A percentile compares a stretch with the other conserved stretches of the same genome.
phyloP scores from a whole-genome alignment of 2,888 invertebrate genomes.

The Horisme vitalbata region DNA sequence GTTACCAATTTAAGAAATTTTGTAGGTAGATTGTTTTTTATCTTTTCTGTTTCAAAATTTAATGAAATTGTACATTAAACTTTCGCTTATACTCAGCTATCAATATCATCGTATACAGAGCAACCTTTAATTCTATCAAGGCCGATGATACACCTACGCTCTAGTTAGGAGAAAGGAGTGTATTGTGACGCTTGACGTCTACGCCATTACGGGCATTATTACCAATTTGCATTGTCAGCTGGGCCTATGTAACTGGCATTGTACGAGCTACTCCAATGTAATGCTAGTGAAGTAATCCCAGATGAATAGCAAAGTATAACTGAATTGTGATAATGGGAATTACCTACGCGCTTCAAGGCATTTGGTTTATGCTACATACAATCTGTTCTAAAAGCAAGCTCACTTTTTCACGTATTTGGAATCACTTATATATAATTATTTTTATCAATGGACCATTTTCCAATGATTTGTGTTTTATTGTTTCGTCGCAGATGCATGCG shows the following conservation, averaged over 20 bases:
- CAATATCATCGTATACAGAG: slow-evolving; percentile 16
- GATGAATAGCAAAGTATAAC: slow-evolving; percentile 14
- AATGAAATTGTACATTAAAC: not conserved
- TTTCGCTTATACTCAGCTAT: slow-evolving; percentile 5
- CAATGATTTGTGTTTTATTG: too few species aligned
- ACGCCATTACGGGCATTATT: slow-evolving; percentile 54
- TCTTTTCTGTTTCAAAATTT: too few species aligned
- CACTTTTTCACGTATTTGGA: too few species aligned
- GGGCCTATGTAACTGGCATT: slow-evolving; percentile 33
- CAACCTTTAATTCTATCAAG: slow-evolving; percentile 28
- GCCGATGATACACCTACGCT: slow-evolving; percentile 65
- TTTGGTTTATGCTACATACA: too few species aligned
- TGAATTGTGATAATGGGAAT: not conserved
- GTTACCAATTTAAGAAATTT: too few species aligned
- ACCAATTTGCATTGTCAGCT: slow-evolving; percentile 51
- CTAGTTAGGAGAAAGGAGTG: slow-evolving; percentile 72
- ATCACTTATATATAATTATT: too few species aligned
- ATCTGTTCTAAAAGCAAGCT: too few species aligned
- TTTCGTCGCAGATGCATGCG: too few species aligned
- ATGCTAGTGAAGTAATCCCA: slow-evolving; percentile 28
- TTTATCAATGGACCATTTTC: too few species aligned
- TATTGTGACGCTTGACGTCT: slow-evolving; percentile 62
- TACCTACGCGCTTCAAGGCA: too few species aligned
- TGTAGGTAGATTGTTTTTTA: too few species aligned
- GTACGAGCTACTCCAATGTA: slow-evolving; percentile 37